These are phyloP conservation scores for Mungos mungo DNA, from an alignment of 2,113 vertebrate genomes.

Conservation along the genomic window DNA sequence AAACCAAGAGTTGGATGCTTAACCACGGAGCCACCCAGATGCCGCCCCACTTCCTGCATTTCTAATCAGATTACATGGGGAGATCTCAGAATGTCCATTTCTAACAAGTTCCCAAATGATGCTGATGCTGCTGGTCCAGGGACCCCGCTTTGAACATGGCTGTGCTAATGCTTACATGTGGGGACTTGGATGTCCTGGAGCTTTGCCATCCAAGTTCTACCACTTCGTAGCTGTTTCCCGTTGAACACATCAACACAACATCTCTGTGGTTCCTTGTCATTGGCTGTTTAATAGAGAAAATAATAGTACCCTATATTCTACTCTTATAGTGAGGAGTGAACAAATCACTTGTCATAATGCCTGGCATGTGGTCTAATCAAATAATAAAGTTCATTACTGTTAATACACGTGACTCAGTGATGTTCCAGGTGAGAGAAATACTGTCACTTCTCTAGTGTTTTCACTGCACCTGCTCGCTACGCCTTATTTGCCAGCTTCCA, in stretches of 20 bases:
- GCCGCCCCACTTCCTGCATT: background rate
- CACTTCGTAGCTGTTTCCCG: background rate
- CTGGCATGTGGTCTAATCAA: too few relatives aligned
- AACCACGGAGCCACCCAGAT: too few relatives aligned
- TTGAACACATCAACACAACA: background rate
- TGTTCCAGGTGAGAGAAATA: background rate
- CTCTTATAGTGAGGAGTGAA: background rate
- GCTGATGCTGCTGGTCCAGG: rapidly evolving
- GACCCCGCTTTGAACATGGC: background rate
- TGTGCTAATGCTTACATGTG: background rate
- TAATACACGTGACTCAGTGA: background rate
- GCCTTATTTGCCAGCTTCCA: rapidly evolving
- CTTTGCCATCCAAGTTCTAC: background rate
- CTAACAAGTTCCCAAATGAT: background rate
- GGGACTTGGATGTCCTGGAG: rapidly evolving
- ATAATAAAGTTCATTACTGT: background rate
- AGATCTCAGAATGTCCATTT: background rate
- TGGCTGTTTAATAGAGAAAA: background rate
- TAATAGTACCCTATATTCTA: rapidly evolving
- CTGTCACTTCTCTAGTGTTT: too few relatives aligned
- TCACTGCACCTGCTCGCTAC: rapidly evolving
- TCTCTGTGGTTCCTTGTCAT: background rate
- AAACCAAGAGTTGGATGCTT: too few relatives aligned
- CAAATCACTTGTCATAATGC: background rate
- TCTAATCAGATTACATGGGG: background rate